phyloP scores from a whole-genome alignment of 2,797 vertebrate genomes.

The Lepus oiostolus region DNA sequence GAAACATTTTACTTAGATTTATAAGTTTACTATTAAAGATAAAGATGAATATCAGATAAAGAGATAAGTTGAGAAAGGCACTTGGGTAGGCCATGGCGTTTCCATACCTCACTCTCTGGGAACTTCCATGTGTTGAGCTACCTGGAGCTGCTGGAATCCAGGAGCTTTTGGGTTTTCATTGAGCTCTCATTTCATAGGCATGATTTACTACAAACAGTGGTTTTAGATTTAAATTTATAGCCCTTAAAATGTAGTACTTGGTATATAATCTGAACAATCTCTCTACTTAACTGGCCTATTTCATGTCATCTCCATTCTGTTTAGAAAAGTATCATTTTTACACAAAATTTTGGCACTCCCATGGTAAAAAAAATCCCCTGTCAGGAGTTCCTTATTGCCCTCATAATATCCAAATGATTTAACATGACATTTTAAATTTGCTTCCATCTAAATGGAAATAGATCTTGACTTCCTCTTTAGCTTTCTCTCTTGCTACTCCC shows the following conservation, averaged over 20 bases:
- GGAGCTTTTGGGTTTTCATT: not conserved
- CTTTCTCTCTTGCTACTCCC: conserved; percentile 25
- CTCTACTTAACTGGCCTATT: conserved; percentile 22
- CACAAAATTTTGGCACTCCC: conserved; percentile 14
- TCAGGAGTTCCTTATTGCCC: not conserved
- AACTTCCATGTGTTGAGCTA: not conserved
- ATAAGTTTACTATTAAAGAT: not conserved
- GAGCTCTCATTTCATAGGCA: not conserved
- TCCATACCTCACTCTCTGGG: not conserved
- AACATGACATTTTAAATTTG: conserved; percentile 46
- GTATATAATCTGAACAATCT: conserved; percentile 28
- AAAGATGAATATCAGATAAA: not conserved
- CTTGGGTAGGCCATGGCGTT: not conserved
- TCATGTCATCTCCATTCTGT: conserved; percentile 7
- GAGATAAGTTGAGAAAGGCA: not conserved
- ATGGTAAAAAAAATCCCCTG: conserved; percentile 36
- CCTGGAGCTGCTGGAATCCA: not conserved
- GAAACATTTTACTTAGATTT: not conserved
- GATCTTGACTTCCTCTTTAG: conserved; percentile 28
- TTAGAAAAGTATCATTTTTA: conserved; percentile 37
- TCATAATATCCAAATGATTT: conserved; percentile 57
- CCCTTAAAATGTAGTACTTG: not conserved
- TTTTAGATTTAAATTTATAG: no score
- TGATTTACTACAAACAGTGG: not conserved
- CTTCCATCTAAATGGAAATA: conserved; percentile 33